These are phyloP conservation scores for Cheirogaleus medius DNA, from an alignment of 2,113 vertebrate species.

Conservation along the genomic window DNA sequence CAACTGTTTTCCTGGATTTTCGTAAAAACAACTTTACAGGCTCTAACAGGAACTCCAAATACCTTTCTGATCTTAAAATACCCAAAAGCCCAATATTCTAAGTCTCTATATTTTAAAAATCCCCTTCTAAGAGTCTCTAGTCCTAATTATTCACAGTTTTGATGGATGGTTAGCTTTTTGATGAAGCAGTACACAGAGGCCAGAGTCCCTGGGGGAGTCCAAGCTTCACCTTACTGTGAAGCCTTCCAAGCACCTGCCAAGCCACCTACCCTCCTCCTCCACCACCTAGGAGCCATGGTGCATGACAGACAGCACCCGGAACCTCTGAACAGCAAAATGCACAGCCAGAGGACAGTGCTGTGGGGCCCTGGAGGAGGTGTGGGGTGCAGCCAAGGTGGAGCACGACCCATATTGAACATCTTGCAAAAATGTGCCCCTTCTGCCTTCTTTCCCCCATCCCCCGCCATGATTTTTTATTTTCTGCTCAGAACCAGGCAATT, in stretches of 20 bases:
- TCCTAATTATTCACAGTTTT: not conserved
- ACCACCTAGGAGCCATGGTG: too few relatives aligned
- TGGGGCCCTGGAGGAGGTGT: accelerated
- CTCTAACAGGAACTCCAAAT: not conserved
- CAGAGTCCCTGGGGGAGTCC: not conserved
- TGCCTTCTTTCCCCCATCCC: not conserved
- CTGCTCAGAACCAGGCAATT: not conserved
- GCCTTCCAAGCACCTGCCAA: not conserved
- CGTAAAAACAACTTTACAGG: not conserved
- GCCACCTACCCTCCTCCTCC: not conserved
- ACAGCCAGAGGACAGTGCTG: not conserved
- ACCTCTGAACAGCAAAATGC: not conserved
- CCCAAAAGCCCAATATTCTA: not conserved
- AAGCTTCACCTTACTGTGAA: too few relatives aligned
- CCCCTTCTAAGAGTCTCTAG: not conserved
- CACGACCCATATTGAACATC: not conserved
- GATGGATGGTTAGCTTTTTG: not conserved
- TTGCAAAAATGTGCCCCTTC: not conserved
- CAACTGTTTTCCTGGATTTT: not conserved
- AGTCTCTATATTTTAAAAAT: not conserved
- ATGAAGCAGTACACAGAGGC: not conserved
- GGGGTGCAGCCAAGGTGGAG: accelerated
- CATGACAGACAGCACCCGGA: not conserved
- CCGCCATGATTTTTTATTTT: not conserved
- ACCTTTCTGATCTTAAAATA: conserved; percentile 28